A percentile compares a stretch with the other conserved stretches of the same genome.
Evolutionary conservation across 2,113 vertebrate genomes (phyloP).

Genomic region (Brachirus orientalis): DNA sequence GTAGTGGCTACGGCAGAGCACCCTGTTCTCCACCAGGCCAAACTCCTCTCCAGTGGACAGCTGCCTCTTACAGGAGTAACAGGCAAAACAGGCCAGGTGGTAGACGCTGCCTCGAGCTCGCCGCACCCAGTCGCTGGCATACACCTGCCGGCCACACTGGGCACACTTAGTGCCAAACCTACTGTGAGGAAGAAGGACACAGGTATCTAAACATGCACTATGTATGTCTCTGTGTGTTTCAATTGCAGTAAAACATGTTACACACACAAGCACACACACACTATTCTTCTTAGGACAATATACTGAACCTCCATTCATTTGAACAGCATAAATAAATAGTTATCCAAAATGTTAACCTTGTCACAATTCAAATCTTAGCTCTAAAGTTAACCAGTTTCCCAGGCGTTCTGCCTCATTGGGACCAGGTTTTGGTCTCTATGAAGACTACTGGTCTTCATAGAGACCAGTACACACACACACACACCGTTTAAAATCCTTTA

Average conservation of each 20-base stretch:
- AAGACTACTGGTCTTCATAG: too few relatives aligned
- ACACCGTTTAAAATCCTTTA: too few relatives aligned
- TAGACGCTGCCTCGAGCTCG: slow-evolving; percentile 92
- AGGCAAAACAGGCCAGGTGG: slow-evolving; percentile 95
- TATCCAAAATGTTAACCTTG: too few relatives aligned
- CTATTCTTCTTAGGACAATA: too few relatives aligned
- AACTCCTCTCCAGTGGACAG: slow-evolving; percentile 96
- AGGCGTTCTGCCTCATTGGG: too few relatives aligned
- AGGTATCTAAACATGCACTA: slow-evolving; percentile 8
- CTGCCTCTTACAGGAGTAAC: slow-evolving; percentile 95
- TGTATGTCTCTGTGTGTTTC: not conserved
- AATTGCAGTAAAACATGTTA: not conserved
- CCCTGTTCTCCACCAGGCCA: slow-evolving; percentile 93
- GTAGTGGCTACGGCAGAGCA: slow-evolving; percentile 95
- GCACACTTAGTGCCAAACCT: slow-evolving; percentile 95
- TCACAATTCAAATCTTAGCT: too few relatives aligned
- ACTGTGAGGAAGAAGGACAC: slow-evolving; percentile 75
- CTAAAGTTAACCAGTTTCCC: too few relatives aligned
- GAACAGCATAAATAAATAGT: too few relatives aligned
- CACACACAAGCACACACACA: too few relatives aligned
- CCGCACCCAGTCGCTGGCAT: slow-evolving; percentile 95
- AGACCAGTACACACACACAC: too few relatives aligned
- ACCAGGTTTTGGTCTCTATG: too few relatives aligned
- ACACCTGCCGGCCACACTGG: slow-evolving; percentile 92
- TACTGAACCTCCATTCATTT: too few relatives aligned